Conservation (phyloP, 2,113 vertebrate genomes). For the Corydoras sp. region DNA sequence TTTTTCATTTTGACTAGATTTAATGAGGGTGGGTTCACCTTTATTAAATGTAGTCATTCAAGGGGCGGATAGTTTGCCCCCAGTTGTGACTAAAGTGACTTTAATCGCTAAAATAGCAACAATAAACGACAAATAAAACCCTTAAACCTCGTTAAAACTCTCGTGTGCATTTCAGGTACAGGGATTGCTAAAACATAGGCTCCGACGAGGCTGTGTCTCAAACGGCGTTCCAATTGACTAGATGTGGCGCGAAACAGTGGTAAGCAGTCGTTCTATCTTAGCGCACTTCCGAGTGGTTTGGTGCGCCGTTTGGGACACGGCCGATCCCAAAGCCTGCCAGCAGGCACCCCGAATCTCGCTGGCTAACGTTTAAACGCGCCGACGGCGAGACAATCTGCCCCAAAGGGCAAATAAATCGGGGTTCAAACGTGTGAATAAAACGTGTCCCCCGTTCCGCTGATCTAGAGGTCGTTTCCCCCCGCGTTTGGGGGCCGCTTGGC, state of each 20-base stretch:
- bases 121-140: too few relatives aligned
- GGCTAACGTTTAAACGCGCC: not conserved
- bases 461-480: constrained; percentile 58
- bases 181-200: constrained; percentile 27
- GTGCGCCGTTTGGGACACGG: not conserved
- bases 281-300: not conserved
- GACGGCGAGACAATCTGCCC: not conserved
- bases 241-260: not conserved
- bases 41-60: too few relatives aligned
- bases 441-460: not conserved
- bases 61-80: too few relatives aligned
- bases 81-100: too few relatives aligned
- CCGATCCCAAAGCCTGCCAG: not conserved
- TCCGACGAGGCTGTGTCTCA: constrained; percentile 13
- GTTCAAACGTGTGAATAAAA: not conserved
- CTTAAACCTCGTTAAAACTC: not conserved
- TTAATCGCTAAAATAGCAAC: too few relatives aligned
- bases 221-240: not conserved
- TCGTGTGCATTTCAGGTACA: too few relatives aligned
- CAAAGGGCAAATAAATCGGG: not conserved
- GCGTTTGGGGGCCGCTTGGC: constrained; percentile 43
- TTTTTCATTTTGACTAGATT: too few relatives aligned
- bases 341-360: not conserved
- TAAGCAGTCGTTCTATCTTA: not conserved
- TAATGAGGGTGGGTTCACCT: too few relatives aligned